A percentile compares a stretch with the other conserved stretches of the same genome.
phyloP scores from a whole-genome alignment of 1,140 invertebrate genomes.

The Drosophila grimshawi region DNA sequence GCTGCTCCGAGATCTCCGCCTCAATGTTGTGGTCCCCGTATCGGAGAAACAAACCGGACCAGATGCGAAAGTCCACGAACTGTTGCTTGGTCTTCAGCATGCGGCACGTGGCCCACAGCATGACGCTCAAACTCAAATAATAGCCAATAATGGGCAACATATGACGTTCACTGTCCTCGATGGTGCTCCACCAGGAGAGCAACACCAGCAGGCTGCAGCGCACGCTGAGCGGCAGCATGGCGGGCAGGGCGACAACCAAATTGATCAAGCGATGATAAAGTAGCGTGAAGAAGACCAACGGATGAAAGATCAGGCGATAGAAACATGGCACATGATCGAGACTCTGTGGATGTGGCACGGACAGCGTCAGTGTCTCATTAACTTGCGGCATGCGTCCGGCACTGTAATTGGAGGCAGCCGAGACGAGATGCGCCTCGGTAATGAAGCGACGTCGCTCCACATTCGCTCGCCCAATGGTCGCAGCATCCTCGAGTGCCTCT shows the following conservation, averaged over 20 bases:
- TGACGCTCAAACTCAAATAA: constrained; percentile 89
- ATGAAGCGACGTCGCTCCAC: constrained; percentile 85
- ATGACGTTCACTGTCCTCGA: constrained; percentile 33
- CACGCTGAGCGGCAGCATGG: constrained; percentile 86
- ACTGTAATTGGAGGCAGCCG: constrained; percentile 92
- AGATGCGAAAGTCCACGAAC: constrained; percentile 90
- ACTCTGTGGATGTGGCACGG: constrained; percentile 87
- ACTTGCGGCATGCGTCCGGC: constrained; percentile 91
- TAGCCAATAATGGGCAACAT: constrained; percentile 61
- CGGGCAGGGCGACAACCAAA: constrained; percentile 86
- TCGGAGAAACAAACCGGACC: constrained; percentile 91
- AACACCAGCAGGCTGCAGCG: constrained; percentile 87
- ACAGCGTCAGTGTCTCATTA: constrained; percentile 89
- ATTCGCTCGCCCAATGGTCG: constrained; percentile 43
- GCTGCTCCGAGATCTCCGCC: constrained; percentile 91
- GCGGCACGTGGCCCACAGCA: constrained; percentile 92
- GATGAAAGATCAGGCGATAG: constrained; percentile 89
- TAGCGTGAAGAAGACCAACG: constrained; percentile 88
- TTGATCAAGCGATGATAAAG: constrained; percentile 89
- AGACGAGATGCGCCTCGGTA: constrained; percentile 91
- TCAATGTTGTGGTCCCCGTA: constrained; percentile 89
- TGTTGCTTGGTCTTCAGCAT: constrained; percentile 91
- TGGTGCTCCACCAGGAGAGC: constrained; percentile 88
- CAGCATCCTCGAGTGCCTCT: constrained; percentile 56
- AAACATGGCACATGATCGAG: constrained; percentile 89